Evolutionary conservation across 2,113 vertebrate genomes (phyloP).

Genomic region (Cricetomys ansorgei): DNA sequence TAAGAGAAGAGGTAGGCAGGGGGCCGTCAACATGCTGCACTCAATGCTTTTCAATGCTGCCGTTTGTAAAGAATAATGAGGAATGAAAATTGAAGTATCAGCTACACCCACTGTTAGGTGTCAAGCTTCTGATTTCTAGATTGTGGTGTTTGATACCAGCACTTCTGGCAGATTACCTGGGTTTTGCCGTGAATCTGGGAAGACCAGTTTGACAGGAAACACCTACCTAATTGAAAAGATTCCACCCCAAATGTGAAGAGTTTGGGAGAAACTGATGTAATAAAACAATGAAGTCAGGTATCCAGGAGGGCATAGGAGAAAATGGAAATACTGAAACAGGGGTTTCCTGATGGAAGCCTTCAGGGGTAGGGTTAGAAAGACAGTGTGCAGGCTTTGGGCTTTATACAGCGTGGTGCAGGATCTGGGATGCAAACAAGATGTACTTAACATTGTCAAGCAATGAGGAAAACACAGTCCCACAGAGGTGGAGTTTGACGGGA

Average conservation of each 20-base stretch:
- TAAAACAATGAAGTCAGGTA: background rate
- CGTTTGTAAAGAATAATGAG: constrained; percentile 40
- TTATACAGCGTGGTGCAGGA: background rate
- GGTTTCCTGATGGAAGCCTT: background rate
- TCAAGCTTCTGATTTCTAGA: constrained; percentile 51
- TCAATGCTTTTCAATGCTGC: constrained; percentile 36
- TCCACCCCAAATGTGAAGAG: constrained; percentile 57
- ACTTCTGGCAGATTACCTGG: constrained; percentile 47
- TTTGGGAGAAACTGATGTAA: background rate
- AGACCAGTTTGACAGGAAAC: constrained; percentile 78
- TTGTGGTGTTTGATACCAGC: constrained; percentile 55
- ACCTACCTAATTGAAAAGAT: constrained; percentile 56
- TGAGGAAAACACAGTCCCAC: constrained; percentile 39
- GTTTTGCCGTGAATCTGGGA: constrained; percentile 55
- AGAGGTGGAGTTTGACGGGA: background rate
- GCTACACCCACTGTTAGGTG: background rate
- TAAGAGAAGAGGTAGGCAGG: background rate
- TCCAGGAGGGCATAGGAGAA: background rate
- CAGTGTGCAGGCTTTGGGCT: background rate
- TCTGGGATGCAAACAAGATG: background rate
- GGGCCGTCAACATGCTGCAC: background rate
- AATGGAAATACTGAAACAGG: constrained; percentile 7
- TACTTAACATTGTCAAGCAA: background rate
- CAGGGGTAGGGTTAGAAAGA: background rate
- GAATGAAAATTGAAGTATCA: constrained; percentile 46